Conservation (phyloP, 2,113 vertebrate species). For the Phyllopteryx taeniolatus region DNA sequence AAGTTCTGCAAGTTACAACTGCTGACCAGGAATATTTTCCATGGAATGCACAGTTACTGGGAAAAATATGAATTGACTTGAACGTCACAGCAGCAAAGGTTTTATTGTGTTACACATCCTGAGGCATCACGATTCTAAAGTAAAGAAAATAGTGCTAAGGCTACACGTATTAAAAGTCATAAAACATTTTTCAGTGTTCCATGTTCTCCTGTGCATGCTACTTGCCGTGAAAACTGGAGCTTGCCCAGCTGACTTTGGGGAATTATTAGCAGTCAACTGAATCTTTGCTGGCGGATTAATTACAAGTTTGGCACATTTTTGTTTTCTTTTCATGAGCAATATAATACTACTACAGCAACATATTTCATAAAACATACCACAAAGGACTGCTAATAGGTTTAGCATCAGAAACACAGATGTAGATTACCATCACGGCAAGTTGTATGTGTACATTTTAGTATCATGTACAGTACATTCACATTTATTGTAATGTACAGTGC, state of each 20-base stretch:
- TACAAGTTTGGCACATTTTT: too few species aligned
- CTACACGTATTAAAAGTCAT: not conserved
- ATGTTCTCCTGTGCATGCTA: not conserved
- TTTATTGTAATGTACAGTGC: too few species aligned
- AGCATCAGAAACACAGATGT: too few species aligned
- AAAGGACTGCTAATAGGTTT: too few species aligned
- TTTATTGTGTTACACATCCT: constrained; percentile 18
- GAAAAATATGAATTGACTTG: constrained; percentile 38
- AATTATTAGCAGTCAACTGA: not conserved
- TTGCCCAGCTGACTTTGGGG: not conserved
- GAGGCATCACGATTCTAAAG: not conserved
- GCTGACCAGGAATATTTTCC: constrained; percentile 29
- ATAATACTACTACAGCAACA: too few species aligned
- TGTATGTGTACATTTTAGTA: too few species aligned
- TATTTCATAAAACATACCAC: too few species aligned
- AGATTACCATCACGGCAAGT: too few species aligned
- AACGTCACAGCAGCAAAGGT: constrained; percentile 20
- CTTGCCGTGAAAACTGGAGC: not conserved
- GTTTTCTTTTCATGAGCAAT: too few species aligned
- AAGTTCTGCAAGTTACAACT: constrained; percentile 27
- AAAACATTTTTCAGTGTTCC: not conserved
- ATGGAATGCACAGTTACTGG: constrained; percentile 15
- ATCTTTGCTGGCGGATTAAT: not conserved
- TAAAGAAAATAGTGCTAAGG: not conserved
- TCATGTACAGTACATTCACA: too few species aligned